Evolutionary conservation across 2,888 invertebrate species (phyloP).

Genomic region (Periphyllus acericola): DNA sequence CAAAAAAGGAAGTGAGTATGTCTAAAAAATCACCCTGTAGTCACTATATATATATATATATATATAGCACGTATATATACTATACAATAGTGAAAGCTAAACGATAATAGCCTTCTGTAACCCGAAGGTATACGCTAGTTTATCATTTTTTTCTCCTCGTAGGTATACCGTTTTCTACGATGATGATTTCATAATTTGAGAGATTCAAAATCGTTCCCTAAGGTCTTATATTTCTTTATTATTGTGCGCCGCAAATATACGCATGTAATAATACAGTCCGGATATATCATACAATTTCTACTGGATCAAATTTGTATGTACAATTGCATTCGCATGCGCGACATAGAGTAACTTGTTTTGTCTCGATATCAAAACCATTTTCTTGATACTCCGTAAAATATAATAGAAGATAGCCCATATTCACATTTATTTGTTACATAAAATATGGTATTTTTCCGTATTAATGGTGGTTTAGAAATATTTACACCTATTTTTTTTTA

Average conservation of each 20-base stretch:
- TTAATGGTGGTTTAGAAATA: slow-evolving; percentile 41
- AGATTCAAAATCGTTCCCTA: slow-evolving; percentile 35
- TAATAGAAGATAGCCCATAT: background rate
- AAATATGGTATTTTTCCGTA: slow-evolving; percentile 23
- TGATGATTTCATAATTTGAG: slow-evolving; percentile 45
- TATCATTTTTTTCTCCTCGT: slow-evolving; percentile 14
- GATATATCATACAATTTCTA: background rate
- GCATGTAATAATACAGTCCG: background rate
- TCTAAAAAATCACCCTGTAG: no score
- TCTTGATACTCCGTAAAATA: background rate
- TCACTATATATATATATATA: no score
- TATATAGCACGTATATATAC: no score
- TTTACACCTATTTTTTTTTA: slow-evolving; percentile 13
- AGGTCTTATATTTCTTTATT: slow-evolving; percentile 40
- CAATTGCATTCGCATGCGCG: background rate
- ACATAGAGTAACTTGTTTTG: background rate
- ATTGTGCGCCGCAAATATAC: background rate
- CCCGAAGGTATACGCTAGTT: background rate
- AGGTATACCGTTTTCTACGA: background rate
- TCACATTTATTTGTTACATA: slow-evolving; percentile 6
- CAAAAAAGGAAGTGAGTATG: no score
- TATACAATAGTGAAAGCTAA: background rate
- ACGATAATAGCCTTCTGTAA: slow-evolving; percentile 13
- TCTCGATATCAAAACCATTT: background rate
- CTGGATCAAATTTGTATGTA: background rate